Base-by-base conservation (phyloP, 2,888 invertebrate species). In the Lydus trimaculatus region DNA sequence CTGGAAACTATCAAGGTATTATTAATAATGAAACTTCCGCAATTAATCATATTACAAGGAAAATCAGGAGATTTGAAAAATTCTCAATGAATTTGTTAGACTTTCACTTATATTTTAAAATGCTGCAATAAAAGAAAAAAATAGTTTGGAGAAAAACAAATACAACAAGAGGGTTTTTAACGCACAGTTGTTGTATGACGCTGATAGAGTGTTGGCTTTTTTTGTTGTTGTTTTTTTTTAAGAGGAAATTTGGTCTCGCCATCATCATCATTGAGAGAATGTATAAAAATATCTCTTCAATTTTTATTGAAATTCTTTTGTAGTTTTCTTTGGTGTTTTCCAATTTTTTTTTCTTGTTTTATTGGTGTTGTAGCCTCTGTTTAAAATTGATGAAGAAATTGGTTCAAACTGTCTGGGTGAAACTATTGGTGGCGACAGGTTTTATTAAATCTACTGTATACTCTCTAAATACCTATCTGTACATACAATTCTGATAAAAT, bases 351-450 rank as follows among this genome's bases (percentile, higher is more conserved):
- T 15, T 39, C 2, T n/a, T n/a, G n/a, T n/a, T n/a, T n/a, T n/a
- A n/a, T n/a, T n/a, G n/a, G n/a, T n/a, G n/a, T n/a, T n/a, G n/a
- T 20, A 7, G 25, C 61, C 13, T 20, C n/a, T 61, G n/a, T n/a
- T 61, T n/a, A 61, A 61, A 28, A 31, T 61, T 33, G 66, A 64
- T 72, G 64, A 69, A 74, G 74, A 75, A 75, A 73, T 74, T 73
- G 73, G 75, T 73, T 66, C 76, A 73, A 71, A 64, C 68, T 66
- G 76, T 76, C 74, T 74, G 72, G 65, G 76, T 72, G 76, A 76
- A 76, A 76, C 73, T 74, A 73, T 72, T 65, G 72, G 61, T 67
- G 75, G 74, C 74, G 75, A 71, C 75, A 67, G 60, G 69, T 73
- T 73, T 73, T 28, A 56, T 23, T 15, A 25, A 56, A 39, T 4